A percentile compares a stretch with the other conserved stretches of the same genome.
Conservation (phyloP, 2,113 vertebrate genomes). For the Hucho hucho region DNA sequence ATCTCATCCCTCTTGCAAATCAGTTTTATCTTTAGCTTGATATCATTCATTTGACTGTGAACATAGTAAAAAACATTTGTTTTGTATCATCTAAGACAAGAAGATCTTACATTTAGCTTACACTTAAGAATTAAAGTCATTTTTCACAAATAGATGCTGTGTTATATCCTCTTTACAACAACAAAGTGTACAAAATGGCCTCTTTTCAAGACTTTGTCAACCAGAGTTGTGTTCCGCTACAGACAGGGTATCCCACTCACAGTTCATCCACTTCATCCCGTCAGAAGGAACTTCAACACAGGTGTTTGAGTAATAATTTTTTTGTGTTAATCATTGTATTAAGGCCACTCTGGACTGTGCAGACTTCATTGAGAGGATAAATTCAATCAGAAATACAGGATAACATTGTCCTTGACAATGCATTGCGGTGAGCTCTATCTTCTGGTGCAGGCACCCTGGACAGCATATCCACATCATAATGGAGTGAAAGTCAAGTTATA, state of each 20-base stretch:
- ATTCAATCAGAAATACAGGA: slow-evolving; percentile 30
- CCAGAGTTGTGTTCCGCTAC: too few species aligned
- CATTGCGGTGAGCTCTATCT: slow-evolving; percentile 17
- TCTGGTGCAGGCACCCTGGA: slow-evolving; percentile 1
- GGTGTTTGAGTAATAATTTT: slow-evolving; percentile 42
- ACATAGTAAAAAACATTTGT: too few species aligned
- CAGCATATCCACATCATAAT: slow-evolving; percentile 36
- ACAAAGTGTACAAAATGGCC: too few species aligned
- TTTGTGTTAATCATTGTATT: slow-evolving; percentile 68
- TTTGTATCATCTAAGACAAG: too few species aligned
- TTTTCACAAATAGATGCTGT: too few species aligned
- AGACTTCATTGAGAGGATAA: slow-evolving; percentile 44
- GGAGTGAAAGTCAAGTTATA: slow-evolving; percentile 12
- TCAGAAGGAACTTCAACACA: background rate
- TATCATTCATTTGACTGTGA: too few species aligned
- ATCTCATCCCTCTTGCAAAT: too few species aligned
- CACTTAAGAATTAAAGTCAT: too few species aligned
- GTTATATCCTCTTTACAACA: too few species aligned
- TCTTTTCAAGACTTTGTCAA: too few species aligned
- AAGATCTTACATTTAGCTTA: too few species aligned
- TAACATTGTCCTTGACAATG: slow-evolving; percentile 25
- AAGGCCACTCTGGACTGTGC: slow-evolving; percentile 76
- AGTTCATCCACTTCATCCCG: background rate
- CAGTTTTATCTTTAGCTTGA: background rate
- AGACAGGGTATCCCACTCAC: too few species aligned